These are phyloP conservation scores for Tetranychus cinnabarinus DNA, from an alignment of 1,140 invertebrate species.

Conservation along the genomic window DNA sequence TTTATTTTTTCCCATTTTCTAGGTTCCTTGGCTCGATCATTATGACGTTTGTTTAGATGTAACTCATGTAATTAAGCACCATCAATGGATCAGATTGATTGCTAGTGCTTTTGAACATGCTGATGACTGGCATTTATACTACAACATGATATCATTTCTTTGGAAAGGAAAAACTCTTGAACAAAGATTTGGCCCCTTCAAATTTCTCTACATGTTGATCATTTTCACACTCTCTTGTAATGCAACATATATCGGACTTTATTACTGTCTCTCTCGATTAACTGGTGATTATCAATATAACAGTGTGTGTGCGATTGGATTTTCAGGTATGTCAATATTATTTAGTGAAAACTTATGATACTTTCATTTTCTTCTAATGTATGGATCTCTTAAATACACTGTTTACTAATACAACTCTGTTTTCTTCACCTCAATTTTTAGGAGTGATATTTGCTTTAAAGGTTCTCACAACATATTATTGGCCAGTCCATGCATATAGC, in stretches of 20 bases:
- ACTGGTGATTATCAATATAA: slow-evolving; percentile 19
- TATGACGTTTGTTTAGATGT: slow-evolving; percentile 35
- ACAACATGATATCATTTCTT: slow-evolving; percentile 44
- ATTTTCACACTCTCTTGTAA: slow-evolving; percentile 31
- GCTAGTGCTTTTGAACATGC: slow-evolving; percentile 37
- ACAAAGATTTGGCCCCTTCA: slow-evolving; percentile 27
- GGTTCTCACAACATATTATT: slow-evolving; percentile 29
- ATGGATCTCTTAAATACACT: too few species aligned
- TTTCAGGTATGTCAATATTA: slow-evolving; percentile 24
- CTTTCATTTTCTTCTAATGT: too few species aligned
- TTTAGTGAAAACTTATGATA: too few species aligned
- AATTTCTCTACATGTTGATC: slow-evolving; percentile 30
- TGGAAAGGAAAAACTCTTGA: slow-evolving; percentile 36
- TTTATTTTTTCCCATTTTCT: slow-evolving; percentile 17
- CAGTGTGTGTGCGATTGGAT: slow-evolving; percentile 38
- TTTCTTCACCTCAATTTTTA: slow-evolving; percentile 8
- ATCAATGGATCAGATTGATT: slow-evolving; percentile 32
- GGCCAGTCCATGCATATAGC: slow-evolving; percentile 19
- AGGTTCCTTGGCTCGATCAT: slow-evolving; percentile 26
- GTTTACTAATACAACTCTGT: neutral
- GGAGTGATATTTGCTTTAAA: slow-evolving; percentile 39
- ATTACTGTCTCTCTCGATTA: slow-evolving; percentile 15
- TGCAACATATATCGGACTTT: slow-evolving; percentile 27
- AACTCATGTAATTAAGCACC: slow-evolving; percentile 25
- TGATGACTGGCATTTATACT: slow-evolving; percentile 45